Evolutionary conservation across 1,140 invertebrate species (phyloP), one percentile per base, ranked within the genome.

Genomic region (Drosophila navojoa): DNA sequence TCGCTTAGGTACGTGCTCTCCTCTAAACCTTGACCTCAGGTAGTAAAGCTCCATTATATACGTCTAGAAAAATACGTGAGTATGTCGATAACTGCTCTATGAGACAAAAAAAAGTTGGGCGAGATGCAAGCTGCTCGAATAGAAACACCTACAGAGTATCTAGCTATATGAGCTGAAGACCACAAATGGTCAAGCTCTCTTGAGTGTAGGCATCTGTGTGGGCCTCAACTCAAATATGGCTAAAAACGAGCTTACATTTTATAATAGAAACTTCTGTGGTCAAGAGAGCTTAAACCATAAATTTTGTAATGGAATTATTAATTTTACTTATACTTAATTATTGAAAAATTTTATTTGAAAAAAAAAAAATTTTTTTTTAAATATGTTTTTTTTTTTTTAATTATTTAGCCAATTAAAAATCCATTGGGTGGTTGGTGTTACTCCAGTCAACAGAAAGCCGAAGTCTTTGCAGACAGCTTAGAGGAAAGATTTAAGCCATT

Each of bases 1-100:
- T 67, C 27, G 16, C 45, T 54, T 35, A 45, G 40, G 27, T 55
- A 68, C 64, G 64, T 69, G 57, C 44, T 71, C 60, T 64, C 29
- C 10, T 47, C 10, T 47, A 55, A 68, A 29, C 64, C 64, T 69
- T 73, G 71, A 73, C 69, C 69, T 71, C 62, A 59, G 62, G 10
- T 45, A 44, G 35, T 53, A 22, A 40, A 32, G 29, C 40, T 25
- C 7, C 4, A 10, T 15, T 29, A 50, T 6, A 16, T 35, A 32
- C 6, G 6, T 42, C 16, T 32, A 35, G 7, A 32, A 13, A 53
- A 32, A 11, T 53, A 54, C 9, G 52, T 54, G 52, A 15, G 15
- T n/a, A 15, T n/a, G 5, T 45, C 42, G 2, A 45, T 49, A 25
- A 22, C 45, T 52, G 38, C n/a, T 58, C 6, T 44, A 11, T 29